Percentiles rank a stretch among this genome's conserved stretches.
Conservation (phyloP, 1,140 invertebrate species). For the Drosophila lacertosa region DNA sequence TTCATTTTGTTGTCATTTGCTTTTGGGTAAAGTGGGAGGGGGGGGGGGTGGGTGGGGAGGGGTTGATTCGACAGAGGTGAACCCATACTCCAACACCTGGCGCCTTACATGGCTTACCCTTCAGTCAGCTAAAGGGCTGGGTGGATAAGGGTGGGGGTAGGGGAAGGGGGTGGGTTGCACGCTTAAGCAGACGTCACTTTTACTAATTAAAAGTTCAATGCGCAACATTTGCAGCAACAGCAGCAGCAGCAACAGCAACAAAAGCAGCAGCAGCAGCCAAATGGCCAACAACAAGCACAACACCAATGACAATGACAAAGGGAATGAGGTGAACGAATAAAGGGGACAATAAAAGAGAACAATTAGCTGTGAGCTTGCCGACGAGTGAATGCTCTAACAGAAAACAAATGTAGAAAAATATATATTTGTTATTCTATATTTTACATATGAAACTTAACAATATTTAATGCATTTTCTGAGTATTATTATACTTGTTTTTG, state of each 20-base stretch:
- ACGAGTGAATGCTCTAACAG: conserved; percentile 3
- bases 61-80: background rate
- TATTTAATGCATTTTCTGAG: too few species aligned
- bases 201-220: conserved; percentile 76
- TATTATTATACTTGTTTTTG: too few species aligned
- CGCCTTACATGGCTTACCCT: conserved; percentile 25
- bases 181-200: conserved; percentile 41
- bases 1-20: conserved; percentile 41
- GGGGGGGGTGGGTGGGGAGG: background rate
- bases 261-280: conserved; percentile 32
- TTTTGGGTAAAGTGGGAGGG: background rate
- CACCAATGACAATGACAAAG: conserved; percentile 61
- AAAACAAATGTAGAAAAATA: background rate
- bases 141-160: background rate
- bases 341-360: conserved; percentile 1
- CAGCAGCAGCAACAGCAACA: conserved; percentile 28
- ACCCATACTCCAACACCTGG: conserved; percentile 26
- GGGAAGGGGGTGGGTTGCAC: background rate
- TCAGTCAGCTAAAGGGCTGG: too few species aligned
- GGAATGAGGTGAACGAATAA: conserved; percentile 31
- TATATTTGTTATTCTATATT: too few species aligned
- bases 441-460: too few species aligned
- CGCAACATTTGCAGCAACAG: conserved; percentile 54
- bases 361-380: background rate
- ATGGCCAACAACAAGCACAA: conserved; percentile 40